Evolutionary conservation across 1,140 invertebrate species (phyloP), one percentile per base, ranked within the genome.

Genomic region (Cheumatopsyche charites): DNA sequence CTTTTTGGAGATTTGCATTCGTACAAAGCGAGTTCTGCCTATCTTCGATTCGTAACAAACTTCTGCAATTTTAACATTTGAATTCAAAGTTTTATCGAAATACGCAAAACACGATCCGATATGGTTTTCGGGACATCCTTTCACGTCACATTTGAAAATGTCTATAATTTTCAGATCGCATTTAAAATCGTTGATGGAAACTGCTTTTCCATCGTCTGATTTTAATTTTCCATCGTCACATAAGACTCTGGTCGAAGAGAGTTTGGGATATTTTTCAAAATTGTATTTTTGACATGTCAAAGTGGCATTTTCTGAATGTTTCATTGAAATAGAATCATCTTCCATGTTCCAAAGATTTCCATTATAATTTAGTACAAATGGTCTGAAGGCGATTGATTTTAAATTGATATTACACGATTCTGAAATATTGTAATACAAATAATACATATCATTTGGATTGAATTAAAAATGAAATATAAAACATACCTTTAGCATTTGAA

Each of bases 261-360:
- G 2, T 5, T 70, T 49, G 11, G 55, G 67, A 67, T 68, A 74
- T 12, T 17, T 42, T 62, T 72, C 73, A 43, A 76, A 76, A 21
- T 72, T 68, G 41, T 74, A 74, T n/a, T 74, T 65, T 58, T 76
- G 36, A 70, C 75, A 76, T 12, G 69, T 66, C 4, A 76, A 12
- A n/a, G 65, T 17, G 1, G 52, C 66, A n/a, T 43, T 41, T 47
- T 72, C 17, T 9, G 62, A 62, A 47, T 67, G 45, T 15, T 70
- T 52, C 5, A 76, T 70, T 58, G 43, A 71, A 1, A 76, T 55
- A 42, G 45, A 13, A 55, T 74, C 43, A 9, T 74, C 67, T 26
- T 72, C 29, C 21, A 49, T 26, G 36, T 42, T 36, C 4, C 62
- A 70, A 13, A 76, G 41, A 43, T 36, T 29, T 9, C 70, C 67